Conservation (phyloP, 2,797 vertebrate species). For the Sibirionetta formosa region DNA sequence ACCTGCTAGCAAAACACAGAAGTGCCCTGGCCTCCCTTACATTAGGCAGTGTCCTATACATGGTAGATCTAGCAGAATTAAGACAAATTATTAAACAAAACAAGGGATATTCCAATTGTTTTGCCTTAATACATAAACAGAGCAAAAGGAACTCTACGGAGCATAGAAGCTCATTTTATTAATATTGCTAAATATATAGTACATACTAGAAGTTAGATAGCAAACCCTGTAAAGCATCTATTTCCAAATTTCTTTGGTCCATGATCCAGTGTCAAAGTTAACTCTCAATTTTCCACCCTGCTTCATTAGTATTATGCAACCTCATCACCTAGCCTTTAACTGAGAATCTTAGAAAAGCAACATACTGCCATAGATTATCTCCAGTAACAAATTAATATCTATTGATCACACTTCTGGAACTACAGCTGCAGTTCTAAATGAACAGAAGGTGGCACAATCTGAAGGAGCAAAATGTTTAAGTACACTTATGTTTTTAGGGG, state of each 20-base stretch:
- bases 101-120: not conserved
- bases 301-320: not conserved
- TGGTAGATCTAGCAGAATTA: not conserved
- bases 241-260: not conserved
- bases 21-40: not conserved
- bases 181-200: not conserved
- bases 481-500: not conserved
- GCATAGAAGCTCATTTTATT: not conserved
- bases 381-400: not conserved
- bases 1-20: not conserved
- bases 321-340: not conserved
- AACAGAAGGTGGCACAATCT: not conserved
- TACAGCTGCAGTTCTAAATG: not conserved
- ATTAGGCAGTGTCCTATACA: not conserved
- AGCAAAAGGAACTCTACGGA: not conserved
- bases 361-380: not conserved
- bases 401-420: not conserved
- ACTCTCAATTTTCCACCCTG: not conserved
- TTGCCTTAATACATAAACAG: not conserved
- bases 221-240: not conserved
- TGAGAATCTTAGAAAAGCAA: not conserved
- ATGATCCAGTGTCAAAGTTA: not conserved
- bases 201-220: not conserved
- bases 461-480: not conserved
- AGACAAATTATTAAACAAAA: not conserved